Percentiles rank a stretch among this genome's conserved stretches.
phyloP scores from a whole-genome alignment of 2,888 invertebrate species.

The Alloscopus bannaensis region DNA sequence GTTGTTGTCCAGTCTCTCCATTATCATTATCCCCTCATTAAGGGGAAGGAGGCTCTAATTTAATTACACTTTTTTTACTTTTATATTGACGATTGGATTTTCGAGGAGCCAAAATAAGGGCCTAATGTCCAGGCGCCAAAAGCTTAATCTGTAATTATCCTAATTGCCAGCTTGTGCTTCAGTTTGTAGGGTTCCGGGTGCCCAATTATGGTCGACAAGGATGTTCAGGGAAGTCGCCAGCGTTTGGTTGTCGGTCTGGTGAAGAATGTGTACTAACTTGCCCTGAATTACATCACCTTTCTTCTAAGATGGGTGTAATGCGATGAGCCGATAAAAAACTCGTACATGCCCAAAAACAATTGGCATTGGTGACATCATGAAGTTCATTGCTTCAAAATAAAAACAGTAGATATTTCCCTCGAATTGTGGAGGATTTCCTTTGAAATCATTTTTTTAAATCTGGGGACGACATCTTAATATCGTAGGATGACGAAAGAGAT shows the following conservation, averaged over 20 bases:
- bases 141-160: constrained; percentile 42
- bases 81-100: background rate
- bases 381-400: background rate
- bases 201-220: constrained; percentile 44
- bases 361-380: constrained; percentile 7
- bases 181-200: constrained; percentile 40
- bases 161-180: constrained; percentile 56
- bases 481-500: constrained; percentile 27
- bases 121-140: constrained; percentile 47
- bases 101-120: background rate
- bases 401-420: background rate
- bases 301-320: constrained; percentile 8
- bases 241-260: background rate
- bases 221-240: constrained; percentile 43
- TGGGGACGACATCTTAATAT: constrained; percentile 36
- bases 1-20: too few relatives aligned
- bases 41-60: background rate
- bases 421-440: constrained; percentile 8
- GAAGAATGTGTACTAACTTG: background rate
- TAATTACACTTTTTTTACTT: constrained; percentile 7
- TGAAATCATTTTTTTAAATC: constrained; percentile 13
- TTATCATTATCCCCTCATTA: background rate
- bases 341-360: constrained; percentile 16
- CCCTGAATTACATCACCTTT: background rate
- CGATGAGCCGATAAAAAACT: constrained; percentile 8